Evolutionary conservation across 2,113 vertebrate genomes (phyloP).

Genomic region (Hoplias malabaricus): DNA sequence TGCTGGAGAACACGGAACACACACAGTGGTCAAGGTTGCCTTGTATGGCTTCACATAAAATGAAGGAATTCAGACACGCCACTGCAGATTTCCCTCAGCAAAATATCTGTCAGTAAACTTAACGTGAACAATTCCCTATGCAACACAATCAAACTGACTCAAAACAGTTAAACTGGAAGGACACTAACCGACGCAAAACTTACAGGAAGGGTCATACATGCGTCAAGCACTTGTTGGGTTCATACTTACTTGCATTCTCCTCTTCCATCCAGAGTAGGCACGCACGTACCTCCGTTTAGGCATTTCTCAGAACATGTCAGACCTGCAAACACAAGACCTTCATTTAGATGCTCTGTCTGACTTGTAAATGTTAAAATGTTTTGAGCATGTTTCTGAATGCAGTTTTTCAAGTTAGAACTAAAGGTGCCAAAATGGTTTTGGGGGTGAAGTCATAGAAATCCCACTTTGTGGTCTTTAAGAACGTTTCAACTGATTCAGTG

Average conservation of each 20-base stretch:
- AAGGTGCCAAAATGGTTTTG: not conserved
- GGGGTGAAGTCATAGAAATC: not conserved
- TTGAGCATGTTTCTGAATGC: not conserved
- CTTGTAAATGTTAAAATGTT: too few relatives aligned
- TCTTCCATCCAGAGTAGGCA: constrained; percentile 77
- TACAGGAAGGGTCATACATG: not conserved
- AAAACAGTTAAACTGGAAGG: not conserved
- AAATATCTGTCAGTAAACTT: not conserved
- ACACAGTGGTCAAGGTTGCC: constrained; percentile 14
- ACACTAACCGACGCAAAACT: too few relatives aligned
- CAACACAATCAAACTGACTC: not conserved
- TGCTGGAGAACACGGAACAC: constrained; percentile 53
- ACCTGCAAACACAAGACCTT: constrained; percentile 62
- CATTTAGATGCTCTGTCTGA: not conserved
- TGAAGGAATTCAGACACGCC: not conserved
- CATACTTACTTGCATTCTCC: constrained; percentile 88
- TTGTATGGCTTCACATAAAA: constrained; percentile 31
- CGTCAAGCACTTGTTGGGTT: not conserved
- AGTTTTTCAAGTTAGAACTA: not conserved
- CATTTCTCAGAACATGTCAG: constrained; percentile 80
- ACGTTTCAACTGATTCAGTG: too few relatives aligned
- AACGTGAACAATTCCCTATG: not conserved
- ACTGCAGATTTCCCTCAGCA: not conserved
- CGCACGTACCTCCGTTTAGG: constrained; percentile 87
- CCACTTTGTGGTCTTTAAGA: not conserved